phyloP scores from a whole-genome alignment of 2,797 vertebrate species.

The Perodicticus potto region DNA sequence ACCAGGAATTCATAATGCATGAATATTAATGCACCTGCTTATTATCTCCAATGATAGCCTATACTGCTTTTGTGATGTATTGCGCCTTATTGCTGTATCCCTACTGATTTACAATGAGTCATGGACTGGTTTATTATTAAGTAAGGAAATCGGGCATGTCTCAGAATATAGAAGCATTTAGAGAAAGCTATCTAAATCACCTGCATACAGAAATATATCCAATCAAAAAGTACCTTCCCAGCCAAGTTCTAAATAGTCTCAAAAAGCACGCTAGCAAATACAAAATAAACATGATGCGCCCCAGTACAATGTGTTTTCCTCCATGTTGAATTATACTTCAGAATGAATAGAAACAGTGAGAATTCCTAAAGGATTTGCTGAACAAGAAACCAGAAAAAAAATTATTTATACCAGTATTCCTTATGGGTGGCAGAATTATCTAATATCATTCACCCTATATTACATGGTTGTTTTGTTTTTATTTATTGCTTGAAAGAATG shows the following conservation, averaged over 20 bases:
- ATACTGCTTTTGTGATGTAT: constrained; percentile 65
- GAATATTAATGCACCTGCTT: constrained; percentile 77
- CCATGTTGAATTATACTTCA: constrained; percentile 60
- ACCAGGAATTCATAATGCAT: constrained; percentile 72
- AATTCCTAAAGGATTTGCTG: constrained; percentile 43
- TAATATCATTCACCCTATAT: not conserved
- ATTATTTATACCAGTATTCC: constrained; percentile 13
- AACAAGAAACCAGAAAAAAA: constrained; percentile 54
- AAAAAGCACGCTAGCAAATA: constrained; percentile 65
- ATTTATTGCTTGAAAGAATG: not conserved
- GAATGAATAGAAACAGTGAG: constrained; percentile 55
- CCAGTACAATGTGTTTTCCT: constrained; percentile 44
- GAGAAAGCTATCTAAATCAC: constrained; percentile 71
- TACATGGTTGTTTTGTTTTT: constrained; percentile 17
- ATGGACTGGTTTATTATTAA: constrained; percentile 77
- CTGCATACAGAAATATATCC: constrained; percentile 70
- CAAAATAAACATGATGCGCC: constrained; percentile 61
- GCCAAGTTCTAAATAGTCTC: constrained; percentile 62
- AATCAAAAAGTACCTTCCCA: constrained; percentile 63
- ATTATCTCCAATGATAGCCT: constrained; percentile 75
- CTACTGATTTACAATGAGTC: constrained; percentile 74
- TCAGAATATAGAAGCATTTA: constrained; percentile 75
- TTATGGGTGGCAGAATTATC: not conserved
- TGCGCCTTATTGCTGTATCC: constrained; percentile 66
- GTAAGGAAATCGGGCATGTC: constrained; percentile 74